Evolutionary conservation across 2,113 vertebrate species (phyloP).

Genomic region (Copsychus sechellarum): DNA sequence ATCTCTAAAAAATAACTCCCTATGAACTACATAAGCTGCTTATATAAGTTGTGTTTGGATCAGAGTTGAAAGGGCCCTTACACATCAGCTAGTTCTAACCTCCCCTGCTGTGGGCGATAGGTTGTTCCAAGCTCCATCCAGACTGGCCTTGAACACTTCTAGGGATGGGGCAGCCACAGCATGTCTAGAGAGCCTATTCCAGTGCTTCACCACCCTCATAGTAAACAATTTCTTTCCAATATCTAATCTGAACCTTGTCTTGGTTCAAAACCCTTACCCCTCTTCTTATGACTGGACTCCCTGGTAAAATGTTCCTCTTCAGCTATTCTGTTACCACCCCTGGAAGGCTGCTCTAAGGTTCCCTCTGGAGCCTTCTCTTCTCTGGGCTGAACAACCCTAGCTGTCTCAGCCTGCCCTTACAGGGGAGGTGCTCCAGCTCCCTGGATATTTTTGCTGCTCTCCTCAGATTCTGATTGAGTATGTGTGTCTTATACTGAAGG

Average conservation of each 20-base stretch:
- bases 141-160: neutral
- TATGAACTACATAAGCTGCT: neutral
- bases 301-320: neutral
- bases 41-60: neutral
- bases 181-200: neutral
- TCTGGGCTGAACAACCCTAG: neutral
- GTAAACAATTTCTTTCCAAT: neutral
- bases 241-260: neutral
- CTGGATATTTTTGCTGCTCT: neutral
- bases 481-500: neutral
- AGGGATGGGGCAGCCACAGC: neutral
- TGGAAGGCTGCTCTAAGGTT: neutral
- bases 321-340: rapidly evolving
- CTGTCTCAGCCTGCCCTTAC: neutral
- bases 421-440: neutral
- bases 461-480: neutral
- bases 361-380: neutral
- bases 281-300: neutral
- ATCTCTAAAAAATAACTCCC: neutral
- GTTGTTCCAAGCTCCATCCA: neutral
- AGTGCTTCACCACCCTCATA: neutral
- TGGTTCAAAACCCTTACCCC: neutral
- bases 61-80: neutral
- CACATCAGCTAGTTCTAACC: neutral
- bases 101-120: rapidly evolving